phyloP scores from a whole-genome alignment of 2,113 vertebrate genomes.

The Elgaria multicarinata region DNA sequence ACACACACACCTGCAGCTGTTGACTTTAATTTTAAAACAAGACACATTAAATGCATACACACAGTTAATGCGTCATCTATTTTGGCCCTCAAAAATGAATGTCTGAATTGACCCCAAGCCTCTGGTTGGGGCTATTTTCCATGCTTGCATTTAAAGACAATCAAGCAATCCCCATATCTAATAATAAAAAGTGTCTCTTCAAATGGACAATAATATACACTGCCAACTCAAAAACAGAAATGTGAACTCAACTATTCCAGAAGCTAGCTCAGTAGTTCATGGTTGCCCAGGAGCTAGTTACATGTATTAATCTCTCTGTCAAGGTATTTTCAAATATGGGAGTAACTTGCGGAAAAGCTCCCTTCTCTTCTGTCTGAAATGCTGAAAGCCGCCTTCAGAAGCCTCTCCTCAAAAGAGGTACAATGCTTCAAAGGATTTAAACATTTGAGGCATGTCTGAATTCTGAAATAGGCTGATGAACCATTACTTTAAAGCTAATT shows the following conservation, averaged over 20 bases:
- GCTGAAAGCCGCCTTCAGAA: slow-evolving; percentile 20
- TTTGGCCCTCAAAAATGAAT: background rate
- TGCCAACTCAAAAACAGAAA: background rate
- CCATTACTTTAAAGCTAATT: slow-evolving; percentile 50
- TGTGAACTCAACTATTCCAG: background rate
- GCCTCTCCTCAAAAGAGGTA: slow-evolving; percentile 40
- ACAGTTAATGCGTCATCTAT: background rate
- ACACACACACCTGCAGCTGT: background rate
- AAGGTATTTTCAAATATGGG: background rate
- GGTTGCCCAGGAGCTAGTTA: background rate
- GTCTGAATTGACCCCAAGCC: background rate
- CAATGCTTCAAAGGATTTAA: slow-evolving; percentile 35
- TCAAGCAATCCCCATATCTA: background rate
- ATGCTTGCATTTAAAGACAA: background rate
- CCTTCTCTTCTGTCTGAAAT: background rate
- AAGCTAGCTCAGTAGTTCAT: background rate
- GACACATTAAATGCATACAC: background rate
- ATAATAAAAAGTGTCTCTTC: background rate
- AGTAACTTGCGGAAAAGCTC: background rate
- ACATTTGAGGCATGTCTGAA: background rate
- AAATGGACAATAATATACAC: background rate
- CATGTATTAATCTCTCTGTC: background rate
- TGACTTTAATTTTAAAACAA: background rate
- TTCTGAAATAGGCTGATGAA: slow-evolving; percentile 56
- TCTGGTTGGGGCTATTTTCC: background rate